Conservation (phyloP, 2,888 invertebrate genomes). For the Melangyna quadrimaculata region DNA sequence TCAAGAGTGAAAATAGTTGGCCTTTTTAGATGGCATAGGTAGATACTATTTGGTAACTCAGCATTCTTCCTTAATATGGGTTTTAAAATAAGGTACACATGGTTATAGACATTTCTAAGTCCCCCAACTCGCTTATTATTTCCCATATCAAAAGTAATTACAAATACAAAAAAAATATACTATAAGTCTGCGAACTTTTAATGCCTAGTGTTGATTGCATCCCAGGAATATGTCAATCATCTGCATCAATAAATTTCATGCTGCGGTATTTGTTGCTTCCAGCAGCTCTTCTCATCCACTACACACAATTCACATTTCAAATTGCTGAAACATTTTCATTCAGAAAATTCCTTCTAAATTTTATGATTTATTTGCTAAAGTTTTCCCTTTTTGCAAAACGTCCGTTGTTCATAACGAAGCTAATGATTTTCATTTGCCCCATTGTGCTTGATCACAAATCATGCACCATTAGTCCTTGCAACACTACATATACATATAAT, state of each 20-base stretch:
- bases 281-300: background rate
- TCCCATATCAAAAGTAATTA: too few species aligned
- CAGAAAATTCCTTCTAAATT: constrained; percentile 16
- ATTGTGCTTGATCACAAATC: constrained; percentile 28
- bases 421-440: constrained; percentile 47
- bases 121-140: too few species aligned
- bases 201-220: background rate
- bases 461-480: constrained; percentile 18
- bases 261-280: constrained; percentile 14
- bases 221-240: constrained; percentile 27
- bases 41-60: too few species aligned
- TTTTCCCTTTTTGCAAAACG: constrained; percentile 12
- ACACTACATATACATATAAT: background rate
- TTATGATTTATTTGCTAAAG: constrained; percentile 39
- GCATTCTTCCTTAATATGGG: too few species aligned
- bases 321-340: constrained; percentile 16
- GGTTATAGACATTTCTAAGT: too few species aligned
- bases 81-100: too few species aligned
- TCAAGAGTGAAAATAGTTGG: too few species aligned
- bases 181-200: background rate
- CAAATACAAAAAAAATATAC: too few species aligned
- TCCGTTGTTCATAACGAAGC: constrained; percentile 23
- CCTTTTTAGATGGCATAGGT: too few species aligned
- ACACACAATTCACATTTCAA: background rate
- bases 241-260: constrained; percentile 29